A percentile compares a stretch with the other conserved stretches of the same genome.
Conservation (phyloP, 2,888 invertebrate species). For the Papilio protenor region DNA sequence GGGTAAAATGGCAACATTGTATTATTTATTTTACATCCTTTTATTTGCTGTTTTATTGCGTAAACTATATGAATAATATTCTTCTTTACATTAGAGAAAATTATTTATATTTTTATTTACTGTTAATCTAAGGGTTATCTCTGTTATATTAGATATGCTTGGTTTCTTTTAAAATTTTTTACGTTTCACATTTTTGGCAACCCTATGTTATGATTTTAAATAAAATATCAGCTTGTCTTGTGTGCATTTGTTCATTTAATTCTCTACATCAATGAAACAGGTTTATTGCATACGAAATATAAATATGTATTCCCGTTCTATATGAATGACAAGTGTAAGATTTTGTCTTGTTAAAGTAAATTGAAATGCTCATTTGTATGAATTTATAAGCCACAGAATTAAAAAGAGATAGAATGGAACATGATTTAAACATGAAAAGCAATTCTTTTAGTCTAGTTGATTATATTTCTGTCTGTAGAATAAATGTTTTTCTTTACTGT, state of each 20-base stretch:
- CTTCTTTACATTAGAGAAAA: too few species aligned
- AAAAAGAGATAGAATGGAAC: background rate
- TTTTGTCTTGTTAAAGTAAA: constrained; percentile 6
- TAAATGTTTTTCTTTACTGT: too few species aligned
- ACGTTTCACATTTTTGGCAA: background rate
- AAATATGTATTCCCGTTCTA: background rate
- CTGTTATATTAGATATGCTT: background rate
- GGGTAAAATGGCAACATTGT: background rate
- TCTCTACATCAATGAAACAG: background rate
- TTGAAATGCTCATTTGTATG: background rate
- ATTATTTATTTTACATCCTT: too few species aligned
- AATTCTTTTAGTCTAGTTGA: background rate
- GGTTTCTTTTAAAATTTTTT: background rate
- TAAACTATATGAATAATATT: too few species aligned
- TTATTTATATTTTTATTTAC: too few species aligned
- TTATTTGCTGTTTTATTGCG: background rate
- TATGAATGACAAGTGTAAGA: background rate
- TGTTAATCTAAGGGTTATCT: too few species aligned
- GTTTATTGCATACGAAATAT: constrained; percentile 7
- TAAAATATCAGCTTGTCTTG: constrained; percentile 20
- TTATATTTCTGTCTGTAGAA: too few species aligned
- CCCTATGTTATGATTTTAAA: constrained; percentile 23
- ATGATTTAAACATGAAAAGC: background rate
- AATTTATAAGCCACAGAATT: background rate
- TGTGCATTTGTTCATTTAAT: constrained; percentile 28